phyloP scores from a whole-genome alignment of 2,888 invertebrate genomes.

The Loripinus fragilis region DNA sequence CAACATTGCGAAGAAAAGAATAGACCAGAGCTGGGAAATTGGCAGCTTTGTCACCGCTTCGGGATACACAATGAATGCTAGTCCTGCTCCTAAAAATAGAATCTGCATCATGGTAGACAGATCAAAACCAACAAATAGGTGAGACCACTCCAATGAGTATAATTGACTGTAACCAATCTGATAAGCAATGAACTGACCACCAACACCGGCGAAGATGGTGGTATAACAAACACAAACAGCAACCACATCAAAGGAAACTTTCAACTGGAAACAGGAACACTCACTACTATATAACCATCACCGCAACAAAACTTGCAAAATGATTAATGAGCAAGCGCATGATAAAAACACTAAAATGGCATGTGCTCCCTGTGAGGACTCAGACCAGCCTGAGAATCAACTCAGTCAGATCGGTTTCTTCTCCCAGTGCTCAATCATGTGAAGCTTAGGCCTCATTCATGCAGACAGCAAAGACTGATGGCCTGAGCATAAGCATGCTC shows the following conservation, averaged over 20 bases:
- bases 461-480: no score
- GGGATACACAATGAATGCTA: constrained; percentile 80
- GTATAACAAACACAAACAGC: neutral
- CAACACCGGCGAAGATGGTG: neutral
- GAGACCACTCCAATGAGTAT: neutral
- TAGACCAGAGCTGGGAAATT: constrained; percentile 78
- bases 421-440: no score
- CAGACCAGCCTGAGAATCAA: no score
- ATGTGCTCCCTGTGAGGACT: no score
- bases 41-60: constrained; percentile 79
- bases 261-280: neutral
- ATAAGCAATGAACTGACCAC: neutral
- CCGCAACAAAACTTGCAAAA: no score
- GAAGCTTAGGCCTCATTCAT: no score
- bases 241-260: neutral
- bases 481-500: no score
- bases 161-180: neutral
- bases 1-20: constrained; percentile 81
- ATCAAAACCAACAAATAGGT: neutral
- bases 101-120: constrained; percentile 12
- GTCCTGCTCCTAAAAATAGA: constrained; percentile 71
- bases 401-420: no score
- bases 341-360: neutral
- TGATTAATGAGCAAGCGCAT: no score
- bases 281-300: neutral